phyloP scores from a whole-genome alignment of 2,797 vertebrate genomes.

The Phoebastria nigripes region DNA sequence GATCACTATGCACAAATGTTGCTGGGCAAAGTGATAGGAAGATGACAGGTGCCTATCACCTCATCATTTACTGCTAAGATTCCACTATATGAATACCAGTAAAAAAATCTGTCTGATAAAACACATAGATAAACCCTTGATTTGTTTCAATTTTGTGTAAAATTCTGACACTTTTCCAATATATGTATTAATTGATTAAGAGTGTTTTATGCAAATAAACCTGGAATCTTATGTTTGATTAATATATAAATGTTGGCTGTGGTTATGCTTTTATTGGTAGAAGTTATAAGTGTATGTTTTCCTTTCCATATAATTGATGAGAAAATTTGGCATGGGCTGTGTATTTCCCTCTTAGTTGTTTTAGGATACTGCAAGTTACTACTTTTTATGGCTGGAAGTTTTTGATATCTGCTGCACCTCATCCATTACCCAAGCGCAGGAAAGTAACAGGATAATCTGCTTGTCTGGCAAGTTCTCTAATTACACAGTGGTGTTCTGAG shows the following conservation, averaged over 20 bases:
- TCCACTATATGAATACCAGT: not conserved
- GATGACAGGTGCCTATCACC: not conserved
- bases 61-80: not conserved
- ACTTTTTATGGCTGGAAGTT: not conserved
- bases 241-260: not conserved
- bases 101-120: not conserved
- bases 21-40: not conserved
- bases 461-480: not conserved
- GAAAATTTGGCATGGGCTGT: not conserved
- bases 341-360: not conserved
- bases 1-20: not conserved
- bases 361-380: not conserved
- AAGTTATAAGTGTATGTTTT: not conserved
- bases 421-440: not conserved
- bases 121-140: not conserved
- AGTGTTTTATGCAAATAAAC: not conserved
- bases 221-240: not conserved
- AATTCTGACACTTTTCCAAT: not conserved
- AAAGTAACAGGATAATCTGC: not conserved
- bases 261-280: not conserved
- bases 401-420: not conserved
- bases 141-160: not conserved
- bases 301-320: not conserved
- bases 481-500: not conserved
- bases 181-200: not conserved